Evolutionary conservation across 1,140 invertebrate genomes (phyloP).

Genomic region (Heliconius hewitsoni): DNA sequence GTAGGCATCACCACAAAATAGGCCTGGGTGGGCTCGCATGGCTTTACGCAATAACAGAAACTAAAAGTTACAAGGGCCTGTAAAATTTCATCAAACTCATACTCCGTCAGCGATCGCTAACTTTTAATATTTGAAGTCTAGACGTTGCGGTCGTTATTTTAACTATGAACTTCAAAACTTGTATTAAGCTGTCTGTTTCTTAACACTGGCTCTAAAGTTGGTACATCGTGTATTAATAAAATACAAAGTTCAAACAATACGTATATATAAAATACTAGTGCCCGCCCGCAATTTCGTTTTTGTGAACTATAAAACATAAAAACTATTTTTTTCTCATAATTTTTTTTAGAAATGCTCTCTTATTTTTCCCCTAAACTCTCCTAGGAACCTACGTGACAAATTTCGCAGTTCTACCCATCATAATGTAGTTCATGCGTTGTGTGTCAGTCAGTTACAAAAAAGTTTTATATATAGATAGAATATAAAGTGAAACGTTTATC

Average conservation of each 20-base stretch:
- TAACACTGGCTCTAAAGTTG: constrained; percentile 1
- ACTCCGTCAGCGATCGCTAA: constrained; percentile 35
- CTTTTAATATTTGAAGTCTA: constrained; percentile 44
- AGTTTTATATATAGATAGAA: too few relatives aligned
- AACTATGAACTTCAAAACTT: constrained; percentile 16
- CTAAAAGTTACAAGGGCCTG: constrained; percentile 19
- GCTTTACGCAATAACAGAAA: constrained; percentile 20
- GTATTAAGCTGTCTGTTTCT: constrained; percentile 7
- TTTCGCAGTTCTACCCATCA: too few relatives aligned
- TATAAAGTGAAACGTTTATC: too few relatives aligned
- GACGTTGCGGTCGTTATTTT: constrained; percentile 33
- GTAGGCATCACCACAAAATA: too few relatives aligned
- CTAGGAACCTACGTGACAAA: too few relatives aligned
- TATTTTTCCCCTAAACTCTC: too few relatives aligned
- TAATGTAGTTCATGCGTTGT: too few relatives aligned
- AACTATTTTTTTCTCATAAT: too few relatives aligned
- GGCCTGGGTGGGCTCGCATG: not conserved
- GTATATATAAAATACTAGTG: not conserved
- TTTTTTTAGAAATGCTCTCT: too few relatives aligned
- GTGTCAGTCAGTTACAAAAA: too few relatives aligned
- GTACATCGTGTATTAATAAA: not conserved
- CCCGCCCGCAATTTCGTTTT: too few relatives aligned
- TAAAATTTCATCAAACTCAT: constrained; percentile 25
- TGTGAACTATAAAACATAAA: too few relatives aligned
- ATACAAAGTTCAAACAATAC: not conserved